Percentiles rank a stretch among this genome's conserved stretches.
These are phyloP conservation scores for Enhydra lutris DNA, from an alignment of 2,113 vertebrate species.

Conservation along the genomic window DNA sequence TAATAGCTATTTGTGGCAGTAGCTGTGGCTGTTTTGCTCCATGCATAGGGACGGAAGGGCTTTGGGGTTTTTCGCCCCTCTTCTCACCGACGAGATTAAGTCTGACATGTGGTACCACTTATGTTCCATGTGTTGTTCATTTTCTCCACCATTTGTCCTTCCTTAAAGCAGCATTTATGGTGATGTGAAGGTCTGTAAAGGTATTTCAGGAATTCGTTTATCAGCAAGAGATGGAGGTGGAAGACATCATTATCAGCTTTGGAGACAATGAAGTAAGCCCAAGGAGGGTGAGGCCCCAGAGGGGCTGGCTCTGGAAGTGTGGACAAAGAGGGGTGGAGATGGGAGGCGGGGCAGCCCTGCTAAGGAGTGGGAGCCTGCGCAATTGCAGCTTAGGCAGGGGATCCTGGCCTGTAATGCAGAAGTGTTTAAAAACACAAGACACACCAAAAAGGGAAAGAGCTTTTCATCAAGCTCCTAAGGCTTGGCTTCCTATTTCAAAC, in stretches of 20 bases:
- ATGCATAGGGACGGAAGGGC: background rate
- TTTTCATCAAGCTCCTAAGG: background rate
- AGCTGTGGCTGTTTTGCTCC: background rate
- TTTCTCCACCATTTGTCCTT: slow-evolving; percentile 65
- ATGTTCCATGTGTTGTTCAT: slow-evolving; percentile 66
- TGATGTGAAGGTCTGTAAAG: slow-evolving; percentile 44
- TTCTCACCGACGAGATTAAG: slow-evolving; percentile 47
- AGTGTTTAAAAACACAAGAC: background rate
- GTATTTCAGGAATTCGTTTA: slow-evolving; percentile 68
- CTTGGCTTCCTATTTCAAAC: background rate
- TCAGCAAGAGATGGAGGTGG: slow-evolving; percentile 20
- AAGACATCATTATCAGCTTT: slow-evolving; percentile 24
- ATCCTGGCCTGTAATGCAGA: background rate
- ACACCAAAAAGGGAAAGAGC: background rate
- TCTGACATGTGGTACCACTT: slow-evolving; percentile 67
- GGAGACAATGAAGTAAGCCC: background rate
- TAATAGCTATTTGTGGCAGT: background rate
- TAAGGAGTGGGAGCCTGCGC: background rate
- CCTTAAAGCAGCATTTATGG: slow-evolving; percentile 61
- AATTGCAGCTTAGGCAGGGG: background rate
- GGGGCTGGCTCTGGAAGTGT: background rate
- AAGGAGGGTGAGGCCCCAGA: background rate
- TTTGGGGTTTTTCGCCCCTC: background rate
- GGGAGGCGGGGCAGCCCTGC: background rate
- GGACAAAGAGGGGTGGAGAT: background rate